These are phyloP conservation scores for Rattus norvegicus DNA, from an alignment of 2,113 vertebrate species.

Conservation along the genomic window DNA sequence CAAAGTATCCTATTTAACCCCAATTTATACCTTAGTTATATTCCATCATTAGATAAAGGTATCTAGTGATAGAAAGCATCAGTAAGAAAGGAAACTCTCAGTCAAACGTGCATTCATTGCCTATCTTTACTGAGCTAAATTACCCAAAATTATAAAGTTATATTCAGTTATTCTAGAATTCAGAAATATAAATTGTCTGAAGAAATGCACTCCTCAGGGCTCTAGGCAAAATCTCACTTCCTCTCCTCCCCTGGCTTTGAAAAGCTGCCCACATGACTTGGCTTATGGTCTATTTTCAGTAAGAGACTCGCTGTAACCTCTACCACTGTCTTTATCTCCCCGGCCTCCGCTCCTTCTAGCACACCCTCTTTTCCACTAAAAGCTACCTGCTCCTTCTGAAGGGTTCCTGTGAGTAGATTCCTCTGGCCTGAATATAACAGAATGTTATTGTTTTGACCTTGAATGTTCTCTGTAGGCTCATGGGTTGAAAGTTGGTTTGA, in stretches of 20 bases:
- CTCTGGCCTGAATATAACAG: not conserved
- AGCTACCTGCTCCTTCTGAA: not conserved
- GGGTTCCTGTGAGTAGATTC: not conserved
- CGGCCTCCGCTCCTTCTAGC: not conserved
- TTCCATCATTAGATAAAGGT: not conserved
- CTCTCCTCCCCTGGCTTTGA: not conserved
- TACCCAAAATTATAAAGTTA: not conserved
- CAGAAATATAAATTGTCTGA: not conserved
- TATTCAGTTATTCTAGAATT: not conserved
- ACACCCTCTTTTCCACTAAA: not conserved
- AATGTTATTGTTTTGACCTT: not conserved
- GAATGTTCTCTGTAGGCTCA: not conserved
- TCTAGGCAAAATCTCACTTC: not conserved
- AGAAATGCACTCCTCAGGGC: not conserved
- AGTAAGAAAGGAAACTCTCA: not conserved
- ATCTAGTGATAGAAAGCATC: not conserved
- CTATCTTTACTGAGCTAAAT: not conserved
- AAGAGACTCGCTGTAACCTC: not conserved
- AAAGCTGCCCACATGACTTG: not conserved
- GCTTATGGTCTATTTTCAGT: not conserved
- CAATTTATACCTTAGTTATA: not conserved
- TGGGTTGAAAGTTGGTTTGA: not conserved
- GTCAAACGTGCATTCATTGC: not conserved
- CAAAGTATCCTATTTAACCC: not conserved
- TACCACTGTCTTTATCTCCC: not conserved